phyloP scores from a whole-genome alignment of 2,888 invertebrate species.

The Clitarchus hookeri region DNA sequence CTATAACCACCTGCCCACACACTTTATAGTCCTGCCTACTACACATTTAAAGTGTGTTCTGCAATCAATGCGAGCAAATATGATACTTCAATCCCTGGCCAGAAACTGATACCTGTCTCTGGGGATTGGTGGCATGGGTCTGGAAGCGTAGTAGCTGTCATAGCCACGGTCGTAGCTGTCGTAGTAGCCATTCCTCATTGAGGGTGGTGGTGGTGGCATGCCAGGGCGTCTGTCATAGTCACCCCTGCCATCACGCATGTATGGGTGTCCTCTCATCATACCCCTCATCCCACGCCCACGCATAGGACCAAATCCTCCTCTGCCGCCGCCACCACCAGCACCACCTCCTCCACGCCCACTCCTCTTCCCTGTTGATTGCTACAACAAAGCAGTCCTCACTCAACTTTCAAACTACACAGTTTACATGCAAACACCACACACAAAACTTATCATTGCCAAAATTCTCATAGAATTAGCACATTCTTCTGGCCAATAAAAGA shows the following conservation, averaged over 20 bases:
- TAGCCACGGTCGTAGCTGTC: slow-evolving; percentile 43
- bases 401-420: background rate
- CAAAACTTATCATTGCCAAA: too few species aligned
- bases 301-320: slow-evolving; percentile 53
- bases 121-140: slow-evolving; percentile 42
- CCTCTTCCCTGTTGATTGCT: slow-evolving; percentile 49
- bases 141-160: slow-evolving; percentile 40
- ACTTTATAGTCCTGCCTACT: too few species aligned
- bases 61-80: background rate
- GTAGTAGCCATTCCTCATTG: slow-evolving; percentile 45
- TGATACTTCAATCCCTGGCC: background rate
- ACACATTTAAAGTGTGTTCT: background rate
- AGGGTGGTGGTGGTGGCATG: slow-evolving; percentile 41
- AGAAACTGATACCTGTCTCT: slow-evolving; percentile 40
- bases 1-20: background rate
- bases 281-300: slow-evolving; percentile 40
- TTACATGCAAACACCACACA: too few species aligned
- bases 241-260: slow-evolving; percentile 44
- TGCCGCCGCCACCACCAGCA: slow-evolving; percentile 54
- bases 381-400: background rate
- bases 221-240: slow-evolving; percentile 47
- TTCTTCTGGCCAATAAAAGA: too few species aligned
- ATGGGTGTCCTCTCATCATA: slow-evolving; percentile 50
- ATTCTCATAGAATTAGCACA: too few species aligned
- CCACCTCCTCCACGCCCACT: slow-evolving; percentile 49